These are phyloP conservation scores for Oreochromis tanganicae DNA, from an alignment of 2,113 vertebrate species.

Conservation along the genomic window DNA sequence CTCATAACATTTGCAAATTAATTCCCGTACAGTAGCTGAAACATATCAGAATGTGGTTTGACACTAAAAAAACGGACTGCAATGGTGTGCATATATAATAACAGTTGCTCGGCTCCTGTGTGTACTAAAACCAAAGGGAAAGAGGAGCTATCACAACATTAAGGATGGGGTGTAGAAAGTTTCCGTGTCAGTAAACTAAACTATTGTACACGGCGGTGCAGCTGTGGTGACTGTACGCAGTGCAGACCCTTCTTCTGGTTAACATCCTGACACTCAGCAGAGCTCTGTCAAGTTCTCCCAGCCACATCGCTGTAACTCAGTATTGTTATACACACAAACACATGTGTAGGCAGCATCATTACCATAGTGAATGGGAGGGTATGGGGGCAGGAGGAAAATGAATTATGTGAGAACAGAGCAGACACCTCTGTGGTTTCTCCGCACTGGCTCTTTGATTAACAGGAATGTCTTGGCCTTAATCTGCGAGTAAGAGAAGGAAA, in stretches of 20 bases:
- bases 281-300: slow-evolving; percentile 22
- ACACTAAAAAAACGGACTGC: neutral
- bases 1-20: neutral
- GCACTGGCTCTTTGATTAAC: slow-evolving; percentile 37
- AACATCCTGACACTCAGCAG: slow-evolving; percentile 25
- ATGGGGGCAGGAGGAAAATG: slow-evolving; percentile 2
- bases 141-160: neutral
- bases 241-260: slow-evolving; percentile 35
- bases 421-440: slow-evolving; percentile 50
- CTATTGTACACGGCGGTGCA: neutral
- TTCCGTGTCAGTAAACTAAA: slow-evolving; percentile 16
- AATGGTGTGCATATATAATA: neutral
- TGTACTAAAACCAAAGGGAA: neutral
- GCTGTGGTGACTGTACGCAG: slow-evolving; percentile 18
- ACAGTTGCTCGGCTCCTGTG: neutral
- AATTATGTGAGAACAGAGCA: slow-evolving; percentile 40
- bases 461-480: slow-evolving; percentile 28
- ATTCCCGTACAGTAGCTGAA: neutral
- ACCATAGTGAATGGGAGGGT: neutral
- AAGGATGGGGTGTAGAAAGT: slow-evolving; percentile 13
- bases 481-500: neutral
- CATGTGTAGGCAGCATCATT: slow-evolving; percentile 11
- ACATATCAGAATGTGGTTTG: neutral
- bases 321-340: slow-evolving; percentile 10
- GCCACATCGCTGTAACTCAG: slow-evolving; percentile 14